phyloP scores from a whole-genome alignment of 2,888 invertebrate species.

The Caenorhabditis becei region DNA sequence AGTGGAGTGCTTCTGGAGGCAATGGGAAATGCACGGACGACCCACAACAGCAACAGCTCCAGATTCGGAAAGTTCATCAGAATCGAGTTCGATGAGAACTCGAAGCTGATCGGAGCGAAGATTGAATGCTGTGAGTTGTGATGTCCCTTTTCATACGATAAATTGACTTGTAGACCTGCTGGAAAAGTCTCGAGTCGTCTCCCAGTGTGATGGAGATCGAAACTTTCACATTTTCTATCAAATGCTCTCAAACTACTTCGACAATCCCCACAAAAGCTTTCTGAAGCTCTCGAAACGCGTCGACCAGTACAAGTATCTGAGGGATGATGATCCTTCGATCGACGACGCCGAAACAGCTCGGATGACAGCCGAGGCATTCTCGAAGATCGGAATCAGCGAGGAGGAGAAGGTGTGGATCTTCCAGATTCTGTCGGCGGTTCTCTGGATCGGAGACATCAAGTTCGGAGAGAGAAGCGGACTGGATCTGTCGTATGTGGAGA shows the following conservation, averaged over 20 bases:
- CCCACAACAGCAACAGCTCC: slow-evolving; percentile 79
- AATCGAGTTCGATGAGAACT: slow-evolving; percentile 76
- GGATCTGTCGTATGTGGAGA: slow-evolving; percentile 77
- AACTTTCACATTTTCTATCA: slow-evolving; percentile 88
- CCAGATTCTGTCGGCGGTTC: slow-evolving; percentile 74
- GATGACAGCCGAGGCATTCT: slow-evolving; percentile 66
- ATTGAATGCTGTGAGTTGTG: slow-evolving; percentile 81
- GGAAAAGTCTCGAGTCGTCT: slow-evolving; percentile 85
- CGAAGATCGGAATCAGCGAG: slow-evolving; percentile 69
- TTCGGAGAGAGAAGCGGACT: slow-evolving; percentile 78
- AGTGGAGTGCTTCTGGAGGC: slow-evolving; percentile 75
- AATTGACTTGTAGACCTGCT: slow-evolving; percentile 74
- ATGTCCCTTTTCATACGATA: slow-evolving; percentile 17
- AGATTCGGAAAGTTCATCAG: slow-evolving; percentile 81
- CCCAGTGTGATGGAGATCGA: slow-evolving; percentile 85
- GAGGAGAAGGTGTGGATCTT: slow-evolving; percentile 71
- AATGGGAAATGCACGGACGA: slow-evolving; percentile 80
- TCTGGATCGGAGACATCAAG: slow-evolving; percentile 78
- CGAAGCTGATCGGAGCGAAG: slow-evolving; percentile 73
- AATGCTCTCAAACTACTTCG: slow-evolving; percentile 81
- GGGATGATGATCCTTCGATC: slow-evolving; percentile 41
- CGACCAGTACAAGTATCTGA: slow-evolving; percentile 45
- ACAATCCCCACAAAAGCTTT: slow-evolving; percentile 61
- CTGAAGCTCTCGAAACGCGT: slow-evolving; percentile 50
- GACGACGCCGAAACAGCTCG: slow-evolving; percentile 49